A percentile compares a stretch with the other conserved stretches of the same genome.
Conservation (phyloP, 2,888 invertebrate genomes). For the Apamea monoglypha region DNA sequence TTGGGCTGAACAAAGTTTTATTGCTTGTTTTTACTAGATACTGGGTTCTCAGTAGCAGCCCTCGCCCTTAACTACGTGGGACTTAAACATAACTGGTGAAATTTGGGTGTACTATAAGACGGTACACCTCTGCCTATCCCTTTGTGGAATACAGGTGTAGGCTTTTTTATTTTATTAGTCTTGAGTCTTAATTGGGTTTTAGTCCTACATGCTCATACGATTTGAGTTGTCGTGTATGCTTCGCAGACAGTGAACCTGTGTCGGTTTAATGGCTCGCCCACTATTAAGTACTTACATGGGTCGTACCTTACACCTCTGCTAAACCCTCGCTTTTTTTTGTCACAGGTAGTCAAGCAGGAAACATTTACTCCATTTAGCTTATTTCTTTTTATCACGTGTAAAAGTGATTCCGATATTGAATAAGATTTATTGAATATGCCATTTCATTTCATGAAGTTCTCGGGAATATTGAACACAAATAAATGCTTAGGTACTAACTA, state of each 20-base stretch:
- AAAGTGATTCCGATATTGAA: no score
- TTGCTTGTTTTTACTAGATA: background rate
- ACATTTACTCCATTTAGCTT: background rate
- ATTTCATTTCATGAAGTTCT: background rate
- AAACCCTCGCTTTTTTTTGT: no score
- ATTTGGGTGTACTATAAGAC: no score
- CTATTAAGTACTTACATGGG: background rate
- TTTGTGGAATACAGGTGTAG: no score
- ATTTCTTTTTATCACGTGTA: background rate
- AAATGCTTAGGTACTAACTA: background rate
- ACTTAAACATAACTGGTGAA: no score
- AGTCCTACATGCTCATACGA: background rate
- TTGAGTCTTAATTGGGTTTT: background rate
- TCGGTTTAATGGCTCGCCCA: background rate
- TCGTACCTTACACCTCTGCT: background rate
- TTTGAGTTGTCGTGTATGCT: no score
- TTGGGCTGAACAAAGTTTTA: background rate
- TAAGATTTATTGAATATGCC: background rate
- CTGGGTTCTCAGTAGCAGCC: background rate
- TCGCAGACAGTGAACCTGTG: background rate
- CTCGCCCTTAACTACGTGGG: no score
- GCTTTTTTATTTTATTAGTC: no score
- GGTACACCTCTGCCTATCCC: no score
- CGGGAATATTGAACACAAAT: background rate
- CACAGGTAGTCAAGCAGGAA: background rate